These are phyloP conservation scores for Patiria miniata DNA, from an alignment of 35 echinoderm and acorn worm genomes.

Conservation along the genomic window DNA sequence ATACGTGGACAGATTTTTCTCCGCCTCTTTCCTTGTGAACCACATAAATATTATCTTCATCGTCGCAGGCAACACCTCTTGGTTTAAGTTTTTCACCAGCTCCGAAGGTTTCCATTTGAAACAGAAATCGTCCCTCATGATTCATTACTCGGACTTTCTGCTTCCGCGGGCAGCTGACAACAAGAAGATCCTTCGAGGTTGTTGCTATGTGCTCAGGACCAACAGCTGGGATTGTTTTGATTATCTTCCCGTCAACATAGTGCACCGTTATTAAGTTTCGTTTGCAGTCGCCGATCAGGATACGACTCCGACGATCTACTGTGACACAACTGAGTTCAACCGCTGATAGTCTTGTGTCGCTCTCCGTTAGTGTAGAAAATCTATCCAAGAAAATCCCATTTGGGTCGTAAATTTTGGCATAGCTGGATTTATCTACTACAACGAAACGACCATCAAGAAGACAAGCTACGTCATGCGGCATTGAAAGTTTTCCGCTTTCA, in stretches of 20 bases:
- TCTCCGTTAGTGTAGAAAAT: conserved; percentile 54
- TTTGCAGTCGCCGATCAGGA: conserved; percentile 83
- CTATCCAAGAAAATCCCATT: conserved; percentile 61
- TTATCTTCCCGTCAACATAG: conserved; percentile 63
- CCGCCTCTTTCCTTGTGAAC: conserved; percentile 88
- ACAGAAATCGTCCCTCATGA: conserved; percentile 61
- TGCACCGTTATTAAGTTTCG: conserved; percentile 81
- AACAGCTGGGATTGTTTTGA: conserved; percentile 76
- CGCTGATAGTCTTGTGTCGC: conserved; percentile 9
- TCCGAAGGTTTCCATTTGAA: conserved; percentile 73
- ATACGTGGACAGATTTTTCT: conserved; percentile 88
- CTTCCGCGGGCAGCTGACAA: conserved; percentile 84
- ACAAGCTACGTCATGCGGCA: conserved; percentile 92
- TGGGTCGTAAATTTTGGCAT: conserved; percentile 68
- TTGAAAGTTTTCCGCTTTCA: conserved; percentile 64
- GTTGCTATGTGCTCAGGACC: conserved; percentile 72
- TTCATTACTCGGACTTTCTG: conserved; percentile 86
- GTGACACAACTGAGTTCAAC: conserved; percentile 82
- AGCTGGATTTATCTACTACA: conserved; percentile 80
- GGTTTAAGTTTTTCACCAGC: conserved; percentile 74
- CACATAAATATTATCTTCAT: conserved; percentile 83
- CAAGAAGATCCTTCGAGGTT: conserved; percentile 59
- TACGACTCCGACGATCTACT: conserved; percentile 78
- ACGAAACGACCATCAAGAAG: conserved; percentile 82
- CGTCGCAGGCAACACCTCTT: conserved; percentile 77